Evolutionary conservation across 1,140 invertebrate species (phyloP).

Genomic region (Drosophila ironensis): DNA sequence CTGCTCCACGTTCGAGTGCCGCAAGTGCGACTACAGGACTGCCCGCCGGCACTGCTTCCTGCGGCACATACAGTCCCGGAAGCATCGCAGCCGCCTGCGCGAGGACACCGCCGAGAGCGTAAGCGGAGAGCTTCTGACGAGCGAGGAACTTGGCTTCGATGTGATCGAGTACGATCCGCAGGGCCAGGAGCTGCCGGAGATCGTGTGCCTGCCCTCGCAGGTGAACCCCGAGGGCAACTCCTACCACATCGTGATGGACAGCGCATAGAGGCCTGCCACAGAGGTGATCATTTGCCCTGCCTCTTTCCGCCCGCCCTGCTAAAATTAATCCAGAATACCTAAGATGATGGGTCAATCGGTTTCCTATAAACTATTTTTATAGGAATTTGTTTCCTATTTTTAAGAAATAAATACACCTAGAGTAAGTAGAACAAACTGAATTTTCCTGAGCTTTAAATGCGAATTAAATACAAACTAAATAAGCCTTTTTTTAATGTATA

Average conservation of each 20-base stretch:
- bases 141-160: background rate
- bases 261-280: background rate
- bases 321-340: background rate
- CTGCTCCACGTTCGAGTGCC: constrained; percentile 8
- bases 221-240: background rate
- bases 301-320: no score
- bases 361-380: no score
- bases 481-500: no score
- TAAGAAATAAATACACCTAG: no score
- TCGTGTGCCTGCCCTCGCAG: constrained; percentile 18
- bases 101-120: background rate
- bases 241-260: constrained; percentile 19
- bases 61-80: constrained; percentile 13
- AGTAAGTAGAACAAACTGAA: no score
- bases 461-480: no score
- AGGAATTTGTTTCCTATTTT: no score
- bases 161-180: constrained; percentile 8
- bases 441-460: no score
- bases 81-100: background rate
- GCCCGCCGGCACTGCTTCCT: constrained; percentile 17
- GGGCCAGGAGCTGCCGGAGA: constrained; percentile 8
- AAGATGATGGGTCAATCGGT: no score
- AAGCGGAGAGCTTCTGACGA: no score
- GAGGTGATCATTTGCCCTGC: no score
- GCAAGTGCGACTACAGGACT: constrained; percentile 24